Conservation (phyloP, 2,888 invertebrate species). For the Agrochola litura region DNA sequence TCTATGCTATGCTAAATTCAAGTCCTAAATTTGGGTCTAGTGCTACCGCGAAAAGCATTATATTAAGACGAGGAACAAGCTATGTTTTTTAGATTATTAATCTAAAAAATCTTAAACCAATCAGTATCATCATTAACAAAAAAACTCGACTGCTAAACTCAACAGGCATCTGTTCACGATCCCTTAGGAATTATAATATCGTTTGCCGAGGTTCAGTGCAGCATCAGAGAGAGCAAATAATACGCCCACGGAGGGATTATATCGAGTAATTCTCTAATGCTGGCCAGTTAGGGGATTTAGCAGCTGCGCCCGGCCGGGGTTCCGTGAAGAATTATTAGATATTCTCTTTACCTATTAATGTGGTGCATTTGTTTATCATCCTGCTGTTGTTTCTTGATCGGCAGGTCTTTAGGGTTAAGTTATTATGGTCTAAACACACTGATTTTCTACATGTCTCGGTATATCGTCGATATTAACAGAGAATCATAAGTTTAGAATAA, state of each 20-base stretch:
- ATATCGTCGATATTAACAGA: neutral
- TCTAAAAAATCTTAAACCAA: neutral
- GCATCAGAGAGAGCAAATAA: conserved; percentile 60
- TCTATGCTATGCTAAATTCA: neutral
- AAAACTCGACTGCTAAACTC: conserved; percentile 16
- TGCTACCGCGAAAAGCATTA: neutral
- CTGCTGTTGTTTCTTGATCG: neutral
- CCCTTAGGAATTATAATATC: conserved; percentile 50
- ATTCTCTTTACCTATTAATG: conserved; percentile 42
- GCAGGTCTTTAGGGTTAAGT: neutral
- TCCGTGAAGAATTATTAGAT: conserved; percentile 50
- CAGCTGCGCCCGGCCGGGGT: conserved; percentile 54
- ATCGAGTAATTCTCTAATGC: conserved; percentile 65
- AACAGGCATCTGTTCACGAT: conserved; percentile 46
- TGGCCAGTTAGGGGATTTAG: conserved; percentile 58
- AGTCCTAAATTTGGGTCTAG: neutral
- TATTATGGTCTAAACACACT: neutral
- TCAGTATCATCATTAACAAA: neutral
- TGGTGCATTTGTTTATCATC: conserved; percentile 26
- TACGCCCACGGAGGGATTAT: conserved; percentile 61
- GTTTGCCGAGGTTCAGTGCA: conserved; percentile 54
- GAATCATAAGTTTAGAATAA: neutral
- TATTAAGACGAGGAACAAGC: neutral
- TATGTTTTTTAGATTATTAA: neutral
- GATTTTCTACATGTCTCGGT: neutral